Evolutionary conservation across 2,797 vertebrate species (phyloP), one percentile per base, ranked within the genome.

Genomic region (Octomys mimax): DNA sequence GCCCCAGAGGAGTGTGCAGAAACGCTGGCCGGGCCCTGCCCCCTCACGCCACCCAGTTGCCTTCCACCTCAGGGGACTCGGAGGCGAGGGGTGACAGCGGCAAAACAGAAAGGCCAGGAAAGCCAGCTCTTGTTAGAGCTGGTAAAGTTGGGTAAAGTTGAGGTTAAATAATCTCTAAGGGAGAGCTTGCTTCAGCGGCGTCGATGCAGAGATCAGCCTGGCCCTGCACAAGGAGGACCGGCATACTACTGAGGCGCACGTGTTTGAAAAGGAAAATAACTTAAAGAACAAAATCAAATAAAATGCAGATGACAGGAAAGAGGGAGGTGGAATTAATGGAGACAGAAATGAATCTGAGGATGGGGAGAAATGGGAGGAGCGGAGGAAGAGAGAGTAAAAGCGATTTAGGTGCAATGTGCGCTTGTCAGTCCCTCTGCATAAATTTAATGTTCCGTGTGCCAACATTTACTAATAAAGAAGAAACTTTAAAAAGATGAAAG

Each of bases 21-120:
- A 62, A 66, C 0, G 28, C 52, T 0, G 26, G 1, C 0, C 2
- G 9, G 0, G 10, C 2, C 2, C 18, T 21, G 3, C 0, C 59
- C 42, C 39, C 39, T 2, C 61, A 5, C n/a, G 0, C 7, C 7
- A 7, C 6, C 4, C 42, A 31, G 52, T 33, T 6, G 4, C 19
- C 0, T 22, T 18, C 36, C 6, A 26, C 33, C 3, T 46, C 59
- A 21, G 31, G 42, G 1, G 36, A 1, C 10, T 31, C 0, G 26
- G 5, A 11, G 4, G 5, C 1, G 36, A 6, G 3, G 2, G 3
- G 5, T 0, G 5, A 36, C 36, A 5, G n/a, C 3, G 1, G 1
- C 11, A 16, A 70, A 49, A 46, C 42, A n/a, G 0, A 0, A 36
- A 78, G 31, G 9, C n/a, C 49, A 49, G 66, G 46, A 81, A 70